These are phyloP conservation scores for Sinonovacula constricta DNA, from an alignment of 1,140 invertebrate genomes.

Conservation along the genomic window DNA sequence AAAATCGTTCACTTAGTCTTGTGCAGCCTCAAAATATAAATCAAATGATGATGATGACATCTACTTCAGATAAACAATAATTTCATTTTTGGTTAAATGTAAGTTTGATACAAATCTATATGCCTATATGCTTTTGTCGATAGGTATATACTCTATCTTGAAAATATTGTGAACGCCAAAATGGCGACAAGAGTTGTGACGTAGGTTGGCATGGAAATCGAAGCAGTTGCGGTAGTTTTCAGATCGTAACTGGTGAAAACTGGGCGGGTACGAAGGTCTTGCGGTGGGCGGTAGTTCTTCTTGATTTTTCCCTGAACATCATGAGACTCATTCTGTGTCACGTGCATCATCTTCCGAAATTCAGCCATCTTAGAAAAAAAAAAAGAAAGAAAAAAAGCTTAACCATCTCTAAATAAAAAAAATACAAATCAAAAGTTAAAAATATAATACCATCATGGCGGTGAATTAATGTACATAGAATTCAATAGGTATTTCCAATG, in stretches of 20 bases:
- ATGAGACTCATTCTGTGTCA: neutral
- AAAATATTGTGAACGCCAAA: too few relatives aligned
- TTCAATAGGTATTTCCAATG: neutral
- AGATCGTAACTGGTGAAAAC: constrained; percentile 17
- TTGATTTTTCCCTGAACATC: neutral
- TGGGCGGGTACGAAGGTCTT: neutral
- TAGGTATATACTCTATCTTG: too few relatives aligned
- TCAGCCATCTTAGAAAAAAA: constrained; percentile 6
- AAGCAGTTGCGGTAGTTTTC: too few relatives aligned
- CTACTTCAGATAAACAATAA: too few relatives aligned
- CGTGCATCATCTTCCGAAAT: constrained; percentile 8
- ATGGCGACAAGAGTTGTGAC: too few relatives aligned
- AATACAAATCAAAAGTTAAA: neutral
- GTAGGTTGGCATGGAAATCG: too few relatives aligned
- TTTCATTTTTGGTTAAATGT: too few relatives aligned
- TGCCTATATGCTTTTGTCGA: too few relatives aligned
- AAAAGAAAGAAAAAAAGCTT: neutral
- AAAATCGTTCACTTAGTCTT: too few relatives aligned
- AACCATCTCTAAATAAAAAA: neutral
- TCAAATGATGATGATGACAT: too few relatives aligned
- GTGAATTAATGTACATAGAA: neutral
- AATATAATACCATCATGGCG: neutral
- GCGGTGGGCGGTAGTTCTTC: constrained; percentile 25
- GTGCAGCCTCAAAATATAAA: too few relatives aligned
- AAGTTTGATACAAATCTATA: too few relatives aligned